phyloP scores from a whole-genome alignment of 2,113 vertebrate genomes.

The Fukomys damarensis region DNA sequence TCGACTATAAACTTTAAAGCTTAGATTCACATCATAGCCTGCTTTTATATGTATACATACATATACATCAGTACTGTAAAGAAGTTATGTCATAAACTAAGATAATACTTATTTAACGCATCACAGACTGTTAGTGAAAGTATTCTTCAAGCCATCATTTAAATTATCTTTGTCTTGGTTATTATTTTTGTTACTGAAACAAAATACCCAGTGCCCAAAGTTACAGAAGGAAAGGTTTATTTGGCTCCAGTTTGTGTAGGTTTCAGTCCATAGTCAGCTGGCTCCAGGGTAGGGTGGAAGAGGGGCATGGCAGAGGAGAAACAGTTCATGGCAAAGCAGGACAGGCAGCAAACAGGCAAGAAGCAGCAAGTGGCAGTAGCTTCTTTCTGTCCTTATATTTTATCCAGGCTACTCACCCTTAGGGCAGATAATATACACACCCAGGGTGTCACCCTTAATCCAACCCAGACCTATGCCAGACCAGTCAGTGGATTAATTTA shows the following conservation, averaged over 20 bases:
- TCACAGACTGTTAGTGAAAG: background rate
- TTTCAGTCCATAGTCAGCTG: too few species aligned
- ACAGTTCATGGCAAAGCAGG: background rate
- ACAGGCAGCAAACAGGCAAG: background rate
- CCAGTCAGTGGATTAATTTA: background rate
- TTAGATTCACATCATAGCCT: background rate
- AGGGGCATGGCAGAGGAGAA: background rate
- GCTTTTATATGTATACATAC: background rate
- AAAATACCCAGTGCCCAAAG: background rate
- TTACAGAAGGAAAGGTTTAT: background rate
- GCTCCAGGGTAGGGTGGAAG: background rate
- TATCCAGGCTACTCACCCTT: background rate
- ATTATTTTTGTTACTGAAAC: background rate
- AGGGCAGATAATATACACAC: too few species aligned
- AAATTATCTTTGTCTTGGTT: background rate
- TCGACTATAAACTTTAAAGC: background rate
- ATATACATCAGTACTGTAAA: background rate
- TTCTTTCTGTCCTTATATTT: background rate
- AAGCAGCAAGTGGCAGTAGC: background rate
- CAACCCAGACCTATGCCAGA: background rate
- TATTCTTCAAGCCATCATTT: background rate
- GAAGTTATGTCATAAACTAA: background rate
- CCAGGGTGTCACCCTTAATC: background rate
- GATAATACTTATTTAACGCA: background rate
- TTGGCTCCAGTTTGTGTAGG: background rate